phyloP scores from a whole-genome alignment of 2,797 vertebrate species.

The Myripristis jacobus region DNA sequence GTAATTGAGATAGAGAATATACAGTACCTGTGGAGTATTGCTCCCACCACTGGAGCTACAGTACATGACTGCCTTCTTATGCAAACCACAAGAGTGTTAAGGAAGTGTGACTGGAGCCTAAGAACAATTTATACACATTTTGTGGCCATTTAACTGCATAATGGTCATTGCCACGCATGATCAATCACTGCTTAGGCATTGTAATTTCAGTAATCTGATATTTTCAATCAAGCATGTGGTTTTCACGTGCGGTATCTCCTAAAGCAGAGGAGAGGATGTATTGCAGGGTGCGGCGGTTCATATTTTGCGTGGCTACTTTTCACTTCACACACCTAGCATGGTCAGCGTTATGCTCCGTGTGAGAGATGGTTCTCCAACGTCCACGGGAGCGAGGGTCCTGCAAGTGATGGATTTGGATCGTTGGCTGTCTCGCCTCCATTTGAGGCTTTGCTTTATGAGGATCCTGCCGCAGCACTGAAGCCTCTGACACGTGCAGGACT shows the following conservation, averaged over 20 bases:
- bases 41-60: constrained; percentile 50
- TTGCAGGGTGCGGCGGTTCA: constrained; percentile 45
- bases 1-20: constrained; percentile 71
- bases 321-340: constrained; percentile 61
- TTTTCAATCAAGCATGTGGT: constrained; percentile 29
- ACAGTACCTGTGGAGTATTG: constrained; percentile 67
- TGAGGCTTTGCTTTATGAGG: constrained; percentile 53
- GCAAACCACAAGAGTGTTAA: constrained; percentile 52
- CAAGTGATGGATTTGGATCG: constrained; percentile 53
- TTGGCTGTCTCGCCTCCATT: constrained; percentile 49
- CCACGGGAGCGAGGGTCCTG: constrained; percentile 63
- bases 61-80: constrained; percentile 54
- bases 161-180: constrained; percentile 55
- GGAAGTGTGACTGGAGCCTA: constrained; percentile 44
- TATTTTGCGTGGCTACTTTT: constrained; percentile 65
- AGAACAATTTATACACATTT: constrained; percentile 54
- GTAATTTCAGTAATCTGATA: constrained; percentile 57
- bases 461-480: constrained; percentile 29
- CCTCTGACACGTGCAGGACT: constrained; percentile 60
- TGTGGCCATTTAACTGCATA: constrained; percentile 48
- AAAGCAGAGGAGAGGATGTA: constrained; percentile 47
- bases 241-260: constrained; percentile 17
- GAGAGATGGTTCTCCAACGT: constrained; percentile 62
- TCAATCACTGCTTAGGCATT: constrained; percentile 58
- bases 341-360: constrained; percentile 68